Conservation (phyloP, 2,888 invertebrate genomes). For the Pheosia gnoma region DNA sequence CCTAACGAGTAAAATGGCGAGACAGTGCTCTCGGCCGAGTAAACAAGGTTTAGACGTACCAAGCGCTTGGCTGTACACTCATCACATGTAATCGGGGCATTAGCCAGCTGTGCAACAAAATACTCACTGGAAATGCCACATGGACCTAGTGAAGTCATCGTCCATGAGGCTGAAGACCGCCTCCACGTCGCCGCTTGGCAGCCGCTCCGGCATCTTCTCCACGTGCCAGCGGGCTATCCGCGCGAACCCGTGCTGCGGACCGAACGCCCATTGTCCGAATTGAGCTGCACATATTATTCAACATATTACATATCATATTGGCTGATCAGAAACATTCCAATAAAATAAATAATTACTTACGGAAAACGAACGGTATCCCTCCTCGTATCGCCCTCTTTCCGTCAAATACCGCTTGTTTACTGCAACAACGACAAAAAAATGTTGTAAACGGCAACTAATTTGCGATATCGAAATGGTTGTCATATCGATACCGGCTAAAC, state of each 20-base stretch:
- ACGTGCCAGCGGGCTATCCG: slow-evolving; percentile 96
- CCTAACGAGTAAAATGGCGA: too few species aligned
- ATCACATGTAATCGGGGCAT: too few species aligned
- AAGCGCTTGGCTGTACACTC: too few species aligned
- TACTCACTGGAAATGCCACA: slow-evolving; percentile 96
- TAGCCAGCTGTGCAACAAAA: not conserved
- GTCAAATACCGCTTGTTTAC: slow-evolving; percentile 97
- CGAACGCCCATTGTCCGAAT: slow-evolving; percentile 97
- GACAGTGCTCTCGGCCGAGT: too few species aligned
- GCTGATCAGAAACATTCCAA: too few species aligned
- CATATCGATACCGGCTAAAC: slow-evolving; percentile 16
- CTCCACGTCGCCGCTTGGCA: slow-evolving; percentile 96
- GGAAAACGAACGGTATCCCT: slow-evolving; percentile 98
- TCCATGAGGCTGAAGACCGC: slow-evolving; percentile 96
- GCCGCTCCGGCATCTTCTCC: slow-evolving; percentile 93
- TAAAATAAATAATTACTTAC: slow-evolving; percentile 86
- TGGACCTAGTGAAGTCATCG: slow-evolving; percentile 94
- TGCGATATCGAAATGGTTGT: slow-evolving; percentile 23
- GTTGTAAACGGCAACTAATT: slow-evolving; percentile 36
- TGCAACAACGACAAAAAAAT: slow-evolving; percentile 64
- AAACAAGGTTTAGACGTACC: too few species aligned
- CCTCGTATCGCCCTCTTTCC: slow-evolving; percentile 98
- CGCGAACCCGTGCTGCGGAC: slow-evolving; percentile 98
- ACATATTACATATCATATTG: not conserved
- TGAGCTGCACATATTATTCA: slow-evolving; percentile 87